Percentiles rank a stretch among this genome's conserved stretches.
Conservation (phyloP, 2,888 invertebrate species). For the Standfussiana lucernea region DNA sequence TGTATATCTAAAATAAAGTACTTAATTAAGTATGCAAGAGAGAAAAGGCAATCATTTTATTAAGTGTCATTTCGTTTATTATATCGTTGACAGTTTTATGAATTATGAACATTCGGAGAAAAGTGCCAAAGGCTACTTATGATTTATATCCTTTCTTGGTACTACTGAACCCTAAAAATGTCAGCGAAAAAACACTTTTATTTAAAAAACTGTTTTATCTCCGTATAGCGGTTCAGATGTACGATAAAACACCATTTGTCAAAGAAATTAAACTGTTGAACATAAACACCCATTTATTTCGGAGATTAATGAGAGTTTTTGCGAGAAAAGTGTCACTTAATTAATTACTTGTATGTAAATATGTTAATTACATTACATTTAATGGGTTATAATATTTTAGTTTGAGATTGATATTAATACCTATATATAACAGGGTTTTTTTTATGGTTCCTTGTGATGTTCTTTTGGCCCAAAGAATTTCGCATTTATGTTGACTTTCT, state of each 20-base stretch:
- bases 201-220: constrained; percentile 5
- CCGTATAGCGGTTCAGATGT: constrained; percentile 18
- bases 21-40: not conserved
- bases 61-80: constrained; percentile 23
- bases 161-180: constrained; percentile 5
- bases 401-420: constrained; percentile 11
- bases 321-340: constrained; percentile 28
- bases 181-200: not conserved
- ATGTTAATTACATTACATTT: constrained; percentile 51
- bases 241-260: constrained; percentile 41
- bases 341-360: constrained; percentile 47
- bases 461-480: not conserved
- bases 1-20: constrained; percentile 5
- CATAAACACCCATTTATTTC: constrained; percentile 25
- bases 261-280: constrained; percentile 35
- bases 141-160: not conserved
- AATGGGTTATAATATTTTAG: constrained; percentile 8
- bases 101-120: constrained; percentile 9
- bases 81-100: constrained; percentile 45
- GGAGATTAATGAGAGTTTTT: constrained; percentile 32
- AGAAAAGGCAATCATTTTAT: constrained; percentile 22
- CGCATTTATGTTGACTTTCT: no score
- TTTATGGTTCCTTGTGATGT: not conserved
- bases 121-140: not conserved
- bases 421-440: not conserved